These are phyloP conservation scores for Porphyrio hochstetteri DNA, from an alignment of 2,113 vertebrate genomes.

Conservation along the genomic window DNA sequence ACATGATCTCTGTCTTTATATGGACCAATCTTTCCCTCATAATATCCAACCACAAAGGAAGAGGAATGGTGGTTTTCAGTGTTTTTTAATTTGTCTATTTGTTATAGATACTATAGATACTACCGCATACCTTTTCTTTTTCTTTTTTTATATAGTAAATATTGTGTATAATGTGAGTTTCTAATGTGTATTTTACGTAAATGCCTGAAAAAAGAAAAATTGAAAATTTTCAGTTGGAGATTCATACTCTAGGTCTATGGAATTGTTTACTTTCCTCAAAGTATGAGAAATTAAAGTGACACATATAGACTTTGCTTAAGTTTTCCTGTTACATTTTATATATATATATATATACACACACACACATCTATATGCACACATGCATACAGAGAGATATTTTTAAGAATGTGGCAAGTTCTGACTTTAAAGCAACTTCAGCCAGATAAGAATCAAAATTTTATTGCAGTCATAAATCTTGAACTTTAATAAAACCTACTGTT, in stretches of 20 bases:
- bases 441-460: not conserved
- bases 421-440: not conserved
- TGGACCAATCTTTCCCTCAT: not conserved
- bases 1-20: not conserved
- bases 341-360: too few relatives aligned
- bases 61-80: not conserved
- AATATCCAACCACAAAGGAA: not conserved
- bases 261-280: not conserved
- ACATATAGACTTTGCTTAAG: not conserved
- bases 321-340: not conserved
- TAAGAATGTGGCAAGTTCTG: not conserved
- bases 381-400: not conserved
- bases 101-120: not conserved
- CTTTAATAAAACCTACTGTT: not conserved
- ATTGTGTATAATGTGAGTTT: not conserved
- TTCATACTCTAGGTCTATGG: not conserved
- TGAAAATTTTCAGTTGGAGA: not conserved
- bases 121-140: not conserved
- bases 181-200: not conserved
- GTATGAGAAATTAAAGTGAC: not conserved
- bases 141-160: not conserved
- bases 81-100: not conserved
- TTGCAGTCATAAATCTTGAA: not conserved
- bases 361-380: too few relatives aligned
- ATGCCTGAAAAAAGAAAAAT: not conserved